Conservation (phyloP, 2,888 invertebrate genomes). For the Orchesellides sinensis region DNA sequence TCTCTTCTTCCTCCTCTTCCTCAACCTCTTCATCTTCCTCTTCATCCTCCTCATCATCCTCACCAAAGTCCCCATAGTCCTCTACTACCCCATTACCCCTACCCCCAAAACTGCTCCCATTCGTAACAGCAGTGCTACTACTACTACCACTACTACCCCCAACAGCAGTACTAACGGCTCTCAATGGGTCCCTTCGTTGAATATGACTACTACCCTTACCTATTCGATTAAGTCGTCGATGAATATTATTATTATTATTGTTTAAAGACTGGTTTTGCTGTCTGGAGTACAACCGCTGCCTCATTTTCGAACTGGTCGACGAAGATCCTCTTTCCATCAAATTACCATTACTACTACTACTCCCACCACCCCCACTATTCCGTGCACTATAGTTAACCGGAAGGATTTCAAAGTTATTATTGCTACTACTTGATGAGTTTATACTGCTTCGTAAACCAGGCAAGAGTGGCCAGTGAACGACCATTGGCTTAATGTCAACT, state of each 20-base stretch:
- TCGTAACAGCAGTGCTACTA: background rate
- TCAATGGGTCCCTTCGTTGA: background rate
- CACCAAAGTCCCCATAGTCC: slow-evolving; percentile 45
- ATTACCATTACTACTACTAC: background rate
- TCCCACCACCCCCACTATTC: background rate
- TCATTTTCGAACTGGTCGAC: background rate
- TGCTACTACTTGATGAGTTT: background rate
- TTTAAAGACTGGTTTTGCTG: background rate
- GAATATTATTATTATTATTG: background rate
- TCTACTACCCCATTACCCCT: background rate
- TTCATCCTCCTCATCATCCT: slow-evolving; percentile 24
- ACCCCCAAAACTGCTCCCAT: background rate
- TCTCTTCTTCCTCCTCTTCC: slow-evolving; percentile 69
- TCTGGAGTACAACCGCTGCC: background rate
- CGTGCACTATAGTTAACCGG: slow-evolving; percentile 21
- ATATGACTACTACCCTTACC: background rate
- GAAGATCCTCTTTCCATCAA: too few relatives aligned
- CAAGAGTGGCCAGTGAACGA: slow-evolving; percentile 59
- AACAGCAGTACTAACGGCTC: background rate
- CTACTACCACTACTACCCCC: background rate
- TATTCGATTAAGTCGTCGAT: background rate
- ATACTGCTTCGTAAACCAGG: background rate
- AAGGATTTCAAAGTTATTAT: background rate
- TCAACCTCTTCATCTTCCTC: slow-evolving; percentile 39
- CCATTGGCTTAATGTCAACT: slow-evolving; percentile 66